A percentile compares a stretch with the other conserved stretches of the same genome.
phyloP scores from a whole-genome alignment of 2,113 vertebrate species.

The Hemichromis elongatus region DNA sequence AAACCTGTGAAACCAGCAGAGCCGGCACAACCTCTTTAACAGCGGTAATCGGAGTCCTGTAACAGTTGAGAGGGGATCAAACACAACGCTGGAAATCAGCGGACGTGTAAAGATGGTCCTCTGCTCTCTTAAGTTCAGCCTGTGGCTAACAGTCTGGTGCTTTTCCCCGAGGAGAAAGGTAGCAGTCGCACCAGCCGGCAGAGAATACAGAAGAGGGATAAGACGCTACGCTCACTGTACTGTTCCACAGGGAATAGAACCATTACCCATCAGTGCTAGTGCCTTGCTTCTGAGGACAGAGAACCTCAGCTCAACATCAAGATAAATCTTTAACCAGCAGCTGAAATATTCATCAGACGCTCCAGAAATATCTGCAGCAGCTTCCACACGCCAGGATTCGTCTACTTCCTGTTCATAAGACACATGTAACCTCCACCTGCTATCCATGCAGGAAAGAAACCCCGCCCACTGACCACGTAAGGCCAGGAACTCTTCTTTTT shows the following conservation, averaged over 20 bases:
- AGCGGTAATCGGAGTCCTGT: not conserved
- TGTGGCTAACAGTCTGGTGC: not conserved
- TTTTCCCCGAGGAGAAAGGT: not conserved
- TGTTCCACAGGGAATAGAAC: not conserved
- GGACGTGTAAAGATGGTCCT: not conserved
- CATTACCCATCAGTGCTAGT: not conserved
- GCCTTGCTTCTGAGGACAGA: not conserved
- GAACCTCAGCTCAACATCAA: not conserved
- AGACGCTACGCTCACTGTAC: not conserved
- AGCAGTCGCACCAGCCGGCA: not conserved
- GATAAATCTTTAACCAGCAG: not conserved
- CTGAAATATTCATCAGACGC: not conserved
- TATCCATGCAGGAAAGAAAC: not conserved
- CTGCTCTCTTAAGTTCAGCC: not conserved
- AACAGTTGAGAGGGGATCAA: rapidly evolving
- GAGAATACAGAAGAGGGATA: not conserved
- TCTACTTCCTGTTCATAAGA: not conserved
- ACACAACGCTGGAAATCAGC: not conserved
- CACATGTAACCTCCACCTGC: not conserved
- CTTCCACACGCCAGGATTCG: not conserved
- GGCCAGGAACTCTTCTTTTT: no score
- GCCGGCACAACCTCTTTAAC: not conserved
- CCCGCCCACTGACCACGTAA: not conserved
- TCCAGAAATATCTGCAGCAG: not conserved
- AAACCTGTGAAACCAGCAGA: not conserved